Evolutionary conservation across 2,113 vertebrate species (phyloP), one percentile per base, ranked within the genome.

Genomic region (Prolemur simus): DNA sequence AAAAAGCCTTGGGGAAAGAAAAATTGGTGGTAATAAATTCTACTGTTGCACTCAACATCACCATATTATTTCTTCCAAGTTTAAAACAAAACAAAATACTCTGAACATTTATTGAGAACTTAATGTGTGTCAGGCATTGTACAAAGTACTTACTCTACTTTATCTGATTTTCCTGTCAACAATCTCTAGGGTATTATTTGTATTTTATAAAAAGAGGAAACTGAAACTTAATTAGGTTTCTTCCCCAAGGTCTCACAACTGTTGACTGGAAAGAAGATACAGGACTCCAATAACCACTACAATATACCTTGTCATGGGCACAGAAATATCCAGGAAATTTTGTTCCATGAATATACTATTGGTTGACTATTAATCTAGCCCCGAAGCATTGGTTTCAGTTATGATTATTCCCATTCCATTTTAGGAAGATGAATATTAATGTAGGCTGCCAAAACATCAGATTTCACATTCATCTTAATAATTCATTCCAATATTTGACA

Each of bases 161-260:
- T 84, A 89, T 80, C 18, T 81, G 29, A 54, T 92, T 95, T 93
- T 89, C 49, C 8, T 92, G 42, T 89, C 34, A 74, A 39, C 10
- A 32, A 6, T 84, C 37, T 78, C 34, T 23, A 74, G 37, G 34
- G 34, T 56, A 63, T 58, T 78, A 63, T 56, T 88, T 18, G 49
- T 92, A 18, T 85, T 78, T 94, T 49, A 78, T 78, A 82, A 78
- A 87, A 83, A 52, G 47, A 94, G n/a, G 56, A 77, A 90, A 84
- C 73, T 88, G 63, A 94, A 83, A 92, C 45, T 88, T 74, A 94
- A 76, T 49, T 90, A 66, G 32, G 14, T 77, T 96, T 95, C 69
- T 60, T 87, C 42, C 37, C n/a, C 27, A 78, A 20, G 15, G 12
- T 88, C 60, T 92, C 66, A 42, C 56, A 90, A 76, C 23, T 74